A percentile compares a stretch with the other conserved stretches of the same genome.
Evolutionary conservation across 64 coral and sea anemone species (phyloP).

Genomic region (Actinia equina): DNA sequence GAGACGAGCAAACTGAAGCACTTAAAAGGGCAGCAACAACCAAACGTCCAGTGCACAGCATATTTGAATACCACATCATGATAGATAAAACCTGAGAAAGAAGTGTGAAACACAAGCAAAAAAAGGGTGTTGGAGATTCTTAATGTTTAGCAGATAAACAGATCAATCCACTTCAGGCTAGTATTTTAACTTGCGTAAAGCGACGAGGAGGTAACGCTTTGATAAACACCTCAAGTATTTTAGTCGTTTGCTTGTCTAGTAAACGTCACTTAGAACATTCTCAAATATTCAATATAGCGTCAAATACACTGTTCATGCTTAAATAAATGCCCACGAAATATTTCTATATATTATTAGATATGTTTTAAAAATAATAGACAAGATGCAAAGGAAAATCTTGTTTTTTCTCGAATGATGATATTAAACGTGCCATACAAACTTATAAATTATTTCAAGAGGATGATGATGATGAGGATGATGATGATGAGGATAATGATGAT

Average conservation of each 20-base stretch:
- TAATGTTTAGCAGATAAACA: neutral
- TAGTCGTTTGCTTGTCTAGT: neutral
- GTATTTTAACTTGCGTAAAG: neutral
- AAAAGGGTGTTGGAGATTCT: neutral
- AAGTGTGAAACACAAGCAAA: neutral
- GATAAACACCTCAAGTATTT: neutral
- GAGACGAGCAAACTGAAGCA: neutral
- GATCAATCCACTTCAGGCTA: neutral
- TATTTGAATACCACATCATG: neutral
- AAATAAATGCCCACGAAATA: neutral
- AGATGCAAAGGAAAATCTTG: too few species aligned
- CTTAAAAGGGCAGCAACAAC: neutral
- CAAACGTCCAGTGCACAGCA: neutral
- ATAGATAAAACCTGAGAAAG: neutral
- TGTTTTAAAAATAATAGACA: too few species aligned
- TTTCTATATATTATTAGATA: neutral
- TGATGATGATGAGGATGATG: too few species aligned
- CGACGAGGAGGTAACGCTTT: neutral
- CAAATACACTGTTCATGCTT: neutral
- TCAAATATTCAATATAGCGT: neutral
- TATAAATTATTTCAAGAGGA: neutral
- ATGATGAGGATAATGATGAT: too few species aligned
- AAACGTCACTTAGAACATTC: conserved; percentile 12
- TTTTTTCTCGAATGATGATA: neutral
- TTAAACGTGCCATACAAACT: neutral